Evolutionary conservation across 2,888 invertebrate species (phyloP), one percentile per base, ranked within the genome.

Genomic region (Amiota communis): DNA sequence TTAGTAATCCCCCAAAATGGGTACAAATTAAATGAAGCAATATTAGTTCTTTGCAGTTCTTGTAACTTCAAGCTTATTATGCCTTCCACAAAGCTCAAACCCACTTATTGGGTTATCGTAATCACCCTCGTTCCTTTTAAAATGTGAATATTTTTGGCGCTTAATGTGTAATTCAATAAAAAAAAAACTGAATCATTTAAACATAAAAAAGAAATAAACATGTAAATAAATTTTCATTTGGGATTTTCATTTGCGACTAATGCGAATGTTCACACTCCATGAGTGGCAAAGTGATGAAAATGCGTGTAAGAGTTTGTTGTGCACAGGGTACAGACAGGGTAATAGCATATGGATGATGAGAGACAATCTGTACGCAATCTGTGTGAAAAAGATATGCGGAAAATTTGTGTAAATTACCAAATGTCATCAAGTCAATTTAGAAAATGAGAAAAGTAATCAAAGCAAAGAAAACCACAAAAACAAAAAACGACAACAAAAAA

Each of bases 401-500:
- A 65, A 76, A 74, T 59, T 77, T 78, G 73, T 81, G 81, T 80
- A 84, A 83, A 83, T 83, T 83, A 82, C 83, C 81, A 83, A 83
- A 83, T 83, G 84, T 83, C 84, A 84, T 84, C 83, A 83, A 83
- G 83, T 84, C 83, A 82, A 80, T 84, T 83, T 83, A 76, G 75
- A 71, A 83, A 83, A 84, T 84, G 84, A 83, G 84, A 82, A 83
- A 83, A 83, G 83, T 84, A 83, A 83, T 83, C 83, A 83, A 81
- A 73, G 72, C 51, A 59, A 67, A 47, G 36, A 61, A 53, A 8
- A 20, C 8, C 10, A 49, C 11, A n/a, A 72, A 56, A 65, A 56
- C 8, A 72, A 64, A 36, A 64, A 63, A n/a, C n/a, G n/a, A n/a
- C n/a, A n/a, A n/a, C n/a, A n/a, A 12, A 57, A 70, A 77, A 71